Conservation (phyloP, 2,888 invertebrate species). For the Tachystola acroxantha region DNA sequence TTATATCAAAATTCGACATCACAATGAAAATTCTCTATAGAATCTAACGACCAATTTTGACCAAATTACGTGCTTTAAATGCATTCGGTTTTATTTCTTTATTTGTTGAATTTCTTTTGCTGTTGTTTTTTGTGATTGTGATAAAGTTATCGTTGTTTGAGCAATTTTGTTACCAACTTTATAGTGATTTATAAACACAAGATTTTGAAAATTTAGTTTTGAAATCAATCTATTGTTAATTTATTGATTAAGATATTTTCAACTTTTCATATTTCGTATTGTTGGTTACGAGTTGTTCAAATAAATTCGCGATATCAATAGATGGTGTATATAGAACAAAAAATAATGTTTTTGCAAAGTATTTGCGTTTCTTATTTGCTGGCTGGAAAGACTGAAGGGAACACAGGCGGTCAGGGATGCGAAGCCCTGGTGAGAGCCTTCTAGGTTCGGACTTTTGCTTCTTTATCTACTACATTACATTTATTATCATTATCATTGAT, state of each 20-base stretch:
- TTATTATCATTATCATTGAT: constrained; percentile 39
- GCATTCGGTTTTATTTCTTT: constrained; percentile 27
- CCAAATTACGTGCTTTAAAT: constrained; percentile 32
- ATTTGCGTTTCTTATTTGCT: constrained; percentile 76
- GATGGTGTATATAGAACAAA: constrained; percentile 41
- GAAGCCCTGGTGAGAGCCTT: constrained; percentile 79
- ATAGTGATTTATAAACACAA: too few species aligned
- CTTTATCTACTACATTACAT: constrained; percentile 49
- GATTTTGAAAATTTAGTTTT: too few species aligned
- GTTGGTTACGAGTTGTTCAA: constrained; percentile 36
- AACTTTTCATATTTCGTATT: too few species aligned
- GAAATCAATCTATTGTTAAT: too few species aligned
- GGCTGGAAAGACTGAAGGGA: constrained; percentile 76
- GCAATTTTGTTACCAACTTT: constrained; percentile 31
- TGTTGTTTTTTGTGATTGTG: constrained; percentile 29
- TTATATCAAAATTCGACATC: constrained; percentile 1
- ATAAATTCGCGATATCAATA: constrained; percentile 26
- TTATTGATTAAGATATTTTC: too few species aligned
- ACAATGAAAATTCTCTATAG: background rate
- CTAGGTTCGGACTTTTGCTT: constrained; percentile 77
- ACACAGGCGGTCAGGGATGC: constrained; percentile 77
- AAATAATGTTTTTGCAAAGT: constrained; percentile 74
- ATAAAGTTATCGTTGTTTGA: constrained; percentile 13
- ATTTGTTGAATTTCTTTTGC: constrained; percentile 33
- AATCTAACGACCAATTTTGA: too few species aligned